Base-by-base conservation (phyloP, 2,797 vertebrate species). In the Thaleichthys pacificus region DNA sequence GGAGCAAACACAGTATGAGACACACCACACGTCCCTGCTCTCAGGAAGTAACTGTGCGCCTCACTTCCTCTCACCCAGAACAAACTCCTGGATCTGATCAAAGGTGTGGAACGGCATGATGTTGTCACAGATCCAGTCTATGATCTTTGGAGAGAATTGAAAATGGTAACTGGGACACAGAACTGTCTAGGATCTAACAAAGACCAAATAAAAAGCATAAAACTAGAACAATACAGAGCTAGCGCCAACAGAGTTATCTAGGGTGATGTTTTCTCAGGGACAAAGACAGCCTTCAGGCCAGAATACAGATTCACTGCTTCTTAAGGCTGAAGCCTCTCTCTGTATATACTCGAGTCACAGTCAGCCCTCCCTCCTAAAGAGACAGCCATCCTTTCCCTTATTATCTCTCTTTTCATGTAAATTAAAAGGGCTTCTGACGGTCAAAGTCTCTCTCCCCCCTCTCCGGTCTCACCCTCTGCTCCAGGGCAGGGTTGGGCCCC, bases 81-180 rank as follows among this genome's bases (percentile, higher is more conserved):
- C 92, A 89, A 98, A 97, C 90, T 99, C 97, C 86, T 98, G 97
- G 85, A 98, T 94, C 72, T 94, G 96, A 90, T 99, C 95, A 87
- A 98, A 97, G 72, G 91, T 93, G 69, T 92, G 86, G 24, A 95
- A 95, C 8, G 90, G 77, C 77, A 92, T 95, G 71, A 91, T 49
- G 65, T 94, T 94, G 85, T 96, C 96, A 80, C 92, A 95, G 86
- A 98, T 92, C 96, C 97, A 99, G 8, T 89, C 91, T 75, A 97
- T 95, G 76, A 99, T 89, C 97, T 99, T 77, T 68, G 86, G 70
- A 68, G 61, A 75, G 73, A 66, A 65, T 56, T 56, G 51, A 56
- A 56, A 47, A 47, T 14, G 42, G 42, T 47, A 47, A 35, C n/a
- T n/a, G 8, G 8, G 8, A 35, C 32, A 35, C 32, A 35, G 7